phyloP scores from a whole-genome alignment of 2,113 vertebrate genomes.

The Strix uralensis region DNA sequence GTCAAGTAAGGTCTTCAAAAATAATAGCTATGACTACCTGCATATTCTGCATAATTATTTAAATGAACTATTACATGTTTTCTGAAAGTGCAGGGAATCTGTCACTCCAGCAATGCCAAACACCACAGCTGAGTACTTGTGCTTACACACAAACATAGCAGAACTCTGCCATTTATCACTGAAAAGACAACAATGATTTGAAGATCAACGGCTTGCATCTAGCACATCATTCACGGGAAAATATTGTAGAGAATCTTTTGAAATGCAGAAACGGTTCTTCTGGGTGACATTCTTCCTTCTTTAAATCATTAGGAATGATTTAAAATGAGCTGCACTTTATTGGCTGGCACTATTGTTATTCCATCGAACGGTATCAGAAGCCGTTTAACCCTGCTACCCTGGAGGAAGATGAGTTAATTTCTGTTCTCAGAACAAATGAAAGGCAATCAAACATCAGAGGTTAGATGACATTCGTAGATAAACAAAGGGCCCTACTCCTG shows the following conservation, averaged over 20 bases:
- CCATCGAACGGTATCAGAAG: background rate
- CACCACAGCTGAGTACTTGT: background rate
- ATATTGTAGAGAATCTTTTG: background rate
- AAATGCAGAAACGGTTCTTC: constrained; percentile 34
- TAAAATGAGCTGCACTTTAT: background rate
- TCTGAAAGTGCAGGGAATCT: background rate
- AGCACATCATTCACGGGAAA: background rate
- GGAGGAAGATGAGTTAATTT: background rate
- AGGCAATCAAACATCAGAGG: background rate
- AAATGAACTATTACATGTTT: background rate
- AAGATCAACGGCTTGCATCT: constrained; percentile 2
- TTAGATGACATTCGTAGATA: background rate
- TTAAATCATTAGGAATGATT: constrained; percentile 11
- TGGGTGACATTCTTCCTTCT: constrained; percentile 7
- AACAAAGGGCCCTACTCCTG: background rate
- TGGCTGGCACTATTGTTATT: background rate
- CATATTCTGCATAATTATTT: background rate
- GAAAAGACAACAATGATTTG: background rate
- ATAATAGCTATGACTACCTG: background rate
- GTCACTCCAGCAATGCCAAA: background rate
- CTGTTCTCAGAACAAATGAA: background rate
- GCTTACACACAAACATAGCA: background rate
- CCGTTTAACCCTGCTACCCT: background rate
- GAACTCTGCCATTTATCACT: background rate
- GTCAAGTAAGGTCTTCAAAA: background rate